A percentile compares a stretch with the other conserved stretches of the same genome.
These are phyloP conservation scores for Lepidochrysops patricia DNA, from an alignment of 2,888 invertebrate genomes.

Conservation along the genomic window DNA sequence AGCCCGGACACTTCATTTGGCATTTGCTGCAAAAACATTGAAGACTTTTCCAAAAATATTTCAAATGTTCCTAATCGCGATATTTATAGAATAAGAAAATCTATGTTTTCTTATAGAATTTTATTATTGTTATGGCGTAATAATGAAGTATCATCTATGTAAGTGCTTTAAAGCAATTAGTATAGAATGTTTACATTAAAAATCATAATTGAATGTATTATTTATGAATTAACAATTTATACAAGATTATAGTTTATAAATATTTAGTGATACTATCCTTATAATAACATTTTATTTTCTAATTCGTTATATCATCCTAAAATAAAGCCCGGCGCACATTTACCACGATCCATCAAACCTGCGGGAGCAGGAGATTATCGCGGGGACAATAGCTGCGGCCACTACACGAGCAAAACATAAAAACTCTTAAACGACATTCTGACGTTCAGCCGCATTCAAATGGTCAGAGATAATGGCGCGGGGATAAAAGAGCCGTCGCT, in stretches of 20 bases:
- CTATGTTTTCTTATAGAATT: too few species aligned
- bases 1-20: too few species aligned
- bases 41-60: neutral
- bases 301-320: neutral
- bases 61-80: neutral
- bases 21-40: neutral
- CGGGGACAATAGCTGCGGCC: neutral
- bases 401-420: constrained; percentile 21
- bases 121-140: too few species aligned
- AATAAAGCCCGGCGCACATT: neutral
- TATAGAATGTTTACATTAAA: too few species aligned
- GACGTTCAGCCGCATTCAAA: constrained; percentile 27
- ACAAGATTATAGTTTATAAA: too few species aligned
- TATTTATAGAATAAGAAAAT: neutral
- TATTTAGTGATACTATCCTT: too few species aligned
- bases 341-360: neutral
- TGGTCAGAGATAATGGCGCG: constrained; percentile 23
- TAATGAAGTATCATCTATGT: too few species aligned
- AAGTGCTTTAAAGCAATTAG: too few species aligned
- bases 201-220: too few species aligned
- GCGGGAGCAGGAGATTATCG: neutral
- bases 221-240: too few species aligned
- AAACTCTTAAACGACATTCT: constrained; percentile 29
- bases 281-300: neutral
- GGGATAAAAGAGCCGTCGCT: constrained; percentile 16